A percentile compares a stretch with the other conserved stretches of the same genome.
These are phyloP conservation scores for Brachionus asplanchnoidis DNA, from an alignment of 1,140 invertebrate species.

Conservation along the genomic window DNA sequence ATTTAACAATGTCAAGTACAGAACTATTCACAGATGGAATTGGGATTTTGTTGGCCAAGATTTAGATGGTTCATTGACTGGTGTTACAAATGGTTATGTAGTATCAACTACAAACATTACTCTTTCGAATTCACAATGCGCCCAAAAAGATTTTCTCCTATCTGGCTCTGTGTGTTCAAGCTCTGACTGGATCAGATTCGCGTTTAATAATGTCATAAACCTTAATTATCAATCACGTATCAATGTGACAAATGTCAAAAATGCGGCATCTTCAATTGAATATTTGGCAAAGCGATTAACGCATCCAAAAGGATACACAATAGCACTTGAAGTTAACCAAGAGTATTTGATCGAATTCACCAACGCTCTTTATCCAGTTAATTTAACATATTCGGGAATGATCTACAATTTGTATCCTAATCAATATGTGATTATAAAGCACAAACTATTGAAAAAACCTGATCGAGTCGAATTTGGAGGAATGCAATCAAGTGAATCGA, in stretches of 20 bases:
- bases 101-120: constrained; percentile 21
- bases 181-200: constrained; percentile 27
- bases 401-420: constrained; percentile 1
- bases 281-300: not conserved
- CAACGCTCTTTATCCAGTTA: not conserved
- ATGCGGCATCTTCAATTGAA: not conserved
- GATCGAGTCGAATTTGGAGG: not conserved
- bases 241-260: constrained; percentile 14
- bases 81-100: not conserved
- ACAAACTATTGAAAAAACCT: constrained; percentile 4
- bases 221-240: not conserved
- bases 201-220: not conserved
- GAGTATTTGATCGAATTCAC: constrained; percentile 1
- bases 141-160: not conserved
- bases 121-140: not conserved
- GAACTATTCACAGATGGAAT: constrained; percentile 37
- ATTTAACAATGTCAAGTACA: constrained; percentile 20
- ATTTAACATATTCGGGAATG: not conserved
- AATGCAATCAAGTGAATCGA: not conserved
- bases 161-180: not conserved
- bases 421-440: constrained; percentile 11
- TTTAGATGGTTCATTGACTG: constrained; percentile 37
- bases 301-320: not conserved
- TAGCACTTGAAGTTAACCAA: not conserved
- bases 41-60: constrained; percentile 29